Percentiles rank a stretch among this genome's conserved stretches.
Evolutionary conservation across 2,113 vertebrate species (phyloP).

Genomic region (Misgurnus anguillicaudatus): DNA sequence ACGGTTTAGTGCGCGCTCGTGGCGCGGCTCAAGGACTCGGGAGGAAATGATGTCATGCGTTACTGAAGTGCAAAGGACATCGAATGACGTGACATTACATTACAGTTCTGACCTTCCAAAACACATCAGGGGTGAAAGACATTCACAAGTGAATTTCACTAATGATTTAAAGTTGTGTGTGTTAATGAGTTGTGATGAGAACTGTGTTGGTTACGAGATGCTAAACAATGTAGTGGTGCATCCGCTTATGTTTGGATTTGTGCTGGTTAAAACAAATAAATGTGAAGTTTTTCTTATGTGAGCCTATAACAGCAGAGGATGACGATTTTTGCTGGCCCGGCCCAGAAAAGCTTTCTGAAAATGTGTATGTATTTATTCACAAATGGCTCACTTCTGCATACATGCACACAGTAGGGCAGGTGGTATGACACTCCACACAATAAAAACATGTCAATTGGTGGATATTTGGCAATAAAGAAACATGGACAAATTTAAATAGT

Average conservation of each 20-base stretch:
- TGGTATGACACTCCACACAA: too few relatives aligned
- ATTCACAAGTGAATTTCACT: not conserved
- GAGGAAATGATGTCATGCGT: conserved; percentile 40
- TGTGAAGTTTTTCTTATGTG: not conserved
- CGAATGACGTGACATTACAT: conserved; percentile 26
- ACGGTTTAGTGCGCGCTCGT: conserved; percentile 55
- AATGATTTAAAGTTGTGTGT: conserved; percentile 11
- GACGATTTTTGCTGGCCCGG: not conserved
- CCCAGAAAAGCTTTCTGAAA: conserved; percentile 4
- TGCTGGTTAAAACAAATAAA: not conserved
- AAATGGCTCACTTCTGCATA: not conserved
- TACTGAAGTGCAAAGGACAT: conserved; percentile 33
- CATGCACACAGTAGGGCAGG: not conserved
- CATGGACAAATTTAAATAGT: too few relatives aligned
- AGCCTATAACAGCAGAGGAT: conserved; percentile 3
- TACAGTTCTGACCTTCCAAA: conserved; percentile 11
- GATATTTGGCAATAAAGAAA: too few relatives aligned
- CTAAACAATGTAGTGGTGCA: not conserved
- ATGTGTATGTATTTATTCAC: not conserved
- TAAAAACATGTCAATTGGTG: too few relatives aligned
- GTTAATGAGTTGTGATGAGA: conserved; percentile 12
- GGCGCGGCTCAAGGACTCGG: conserved; percentile 35
- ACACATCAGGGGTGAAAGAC: conserved; percentile 6
- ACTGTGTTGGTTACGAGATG: conserved; percentile 21
- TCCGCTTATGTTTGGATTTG: conserved; percentile 4